Evolutionary conservation across 2,888 invertebrate species (phyloP).

Genomic region (Galerucella calmariensis): DNA sequence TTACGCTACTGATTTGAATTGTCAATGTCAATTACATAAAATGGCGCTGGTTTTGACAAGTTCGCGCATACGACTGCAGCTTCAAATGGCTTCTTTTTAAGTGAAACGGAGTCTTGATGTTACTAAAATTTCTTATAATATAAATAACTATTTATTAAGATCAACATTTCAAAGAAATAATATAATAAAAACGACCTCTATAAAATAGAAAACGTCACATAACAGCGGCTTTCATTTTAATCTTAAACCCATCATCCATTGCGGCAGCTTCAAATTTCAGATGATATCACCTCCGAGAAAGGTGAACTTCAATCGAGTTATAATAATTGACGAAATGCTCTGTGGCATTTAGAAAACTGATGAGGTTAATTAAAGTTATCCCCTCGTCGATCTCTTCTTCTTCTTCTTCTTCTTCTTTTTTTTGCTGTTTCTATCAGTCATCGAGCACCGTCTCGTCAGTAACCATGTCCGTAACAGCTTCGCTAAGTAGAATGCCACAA

Average conservation of each 20-base stretch:
- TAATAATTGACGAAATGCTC: conserved; percentile 34
- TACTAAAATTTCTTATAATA: no score
- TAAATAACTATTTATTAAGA: no score
- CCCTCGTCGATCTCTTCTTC: conserved; percentile 28
- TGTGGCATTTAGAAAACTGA: conserved; percentile 37
- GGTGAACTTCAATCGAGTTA: conserved; percentile 33
- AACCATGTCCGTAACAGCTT: conserved; percentile 32
- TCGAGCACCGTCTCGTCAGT: conserved; percentile 29
- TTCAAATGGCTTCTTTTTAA: no score
- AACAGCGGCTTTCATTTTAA: conserved; percentile 8
- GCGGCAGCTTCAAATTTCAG: conserved; percentile 29
- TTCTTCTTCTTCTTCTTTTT: conserved; percentile 3
- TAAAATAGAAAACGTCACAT: conserved; percentile 18
- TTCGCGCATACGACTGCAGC: no score
- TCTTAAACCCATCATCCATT: conserved; percentile 10
- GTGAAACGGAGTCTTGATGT: no score
- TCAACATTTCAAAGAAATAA: no score
- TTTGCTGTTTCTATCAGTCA: conserved; percentile 35
- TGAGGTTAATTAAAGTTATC: conserved; percentile 44
- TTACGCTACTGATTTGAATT: no score
- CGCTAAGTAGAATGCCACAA: conserved; percentile 24
- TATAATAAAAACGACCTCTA: conserved; percentile 12
- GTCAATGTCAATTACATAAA: no score
- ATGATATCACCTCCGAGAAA: conserved; percentile 31
- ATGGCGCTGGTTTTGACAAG: no score